Percentiles rank a stretch among this genome's conserved stretches.
phyloP scores from a whole-genome alignment of 2,113 vertebrate species.

The Agapornis roseicollis region DNA sequence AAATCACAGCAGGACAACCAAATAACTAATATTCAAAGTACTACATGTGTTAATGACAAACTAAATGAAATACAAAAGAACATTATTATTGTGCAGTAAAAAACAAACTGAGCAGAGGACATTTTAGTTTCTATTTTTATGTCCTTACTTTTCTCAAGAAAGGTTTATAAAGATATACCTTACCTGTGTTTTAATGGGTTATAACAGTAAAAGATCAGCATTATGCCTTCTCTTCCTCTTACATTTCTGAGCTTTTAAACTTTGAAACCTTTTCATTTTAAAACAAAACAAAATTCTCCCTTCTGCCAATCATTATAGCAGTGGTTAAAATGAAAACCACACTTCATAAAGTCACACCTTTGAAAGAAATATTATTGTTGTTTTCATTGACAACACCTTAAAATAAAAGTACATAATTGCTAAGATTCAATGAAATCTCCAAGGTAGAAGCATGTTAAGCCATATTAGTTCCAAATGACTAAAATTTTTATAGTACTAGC shows the following conservation, averaged over 20 bases:
- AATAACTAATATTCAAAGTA: slow-evolving; percentile 46
- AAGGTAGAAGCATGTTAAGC: neutral
- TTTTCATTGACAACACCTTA: slow-evolving; percentile 1
- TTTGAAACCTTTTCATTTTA: neutral
- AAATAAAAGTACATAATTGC: slow-evolving; percentile 28
- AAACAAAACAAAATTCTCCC: neutral
- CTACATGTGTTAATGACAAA: slow-evolving; percentile 4
- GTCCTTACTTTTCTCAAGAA: neutral
- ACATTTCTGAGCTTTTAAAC: neutral
- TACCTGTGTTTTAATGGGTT: neutral
- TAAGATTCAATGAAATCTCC: slow-evolving; percentile 3
- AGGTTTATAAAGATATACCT: neutral
- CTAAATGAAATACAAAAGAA: slow-evolving; percentile 52
- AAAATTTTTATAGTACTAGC: slow-evolving; percentile 12
- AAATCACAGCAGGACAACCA: slow-evolving; percentile 16
- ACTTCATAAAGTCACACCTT: neutral
- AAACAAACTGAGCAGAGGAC: neutral
- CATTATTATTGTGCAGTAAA: neutral
- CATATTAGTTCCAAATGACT: slow-evolving; percentile 34
- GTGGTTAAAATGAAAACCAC: neutral
- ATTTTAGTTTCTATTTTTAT: neutral
- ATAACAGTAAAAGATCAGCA: neutral
- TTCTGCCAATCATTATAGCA: neutral
- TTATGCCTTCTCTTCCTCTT: neutral
- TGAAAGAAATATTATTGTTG: slow-evolving; percentile 17